Conservation (phyloP, 2,888 invertebrate genomes). For the Osedax frankpressi region DNA sequence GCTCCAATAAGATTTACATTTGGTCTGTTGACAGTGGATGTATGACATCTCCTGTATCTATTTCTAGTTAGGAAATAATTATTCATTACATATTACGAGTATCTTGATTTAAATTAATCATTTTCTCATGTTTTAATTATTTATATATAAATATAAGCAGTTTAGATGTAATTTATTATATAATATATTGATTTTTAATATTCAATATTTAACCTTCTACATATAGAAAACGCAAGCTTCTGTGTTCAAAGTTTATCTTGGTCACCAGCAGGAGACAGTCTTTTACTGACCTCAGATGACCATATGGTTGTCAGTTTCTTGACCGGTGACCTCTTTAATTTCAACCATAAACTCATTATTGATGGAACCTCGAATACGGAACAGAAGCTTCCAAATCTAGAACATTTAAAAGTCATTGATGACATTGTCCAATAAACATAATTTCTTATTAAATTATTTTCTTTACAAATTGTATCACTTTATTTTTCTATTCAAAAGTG, state of each 20-base stretch:
- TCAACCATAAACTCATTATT: too few relatives aligned
- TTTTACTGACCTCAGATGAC: slow-evolving; percentile 40
- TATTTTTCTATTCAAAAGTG: too few relatives aligned
- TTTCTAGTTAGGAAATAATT: slow-evolving; percentile 31
- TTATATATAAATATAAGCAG: background rate
- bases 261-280: slow-evolving; percentile 39
- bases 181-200: background rate
- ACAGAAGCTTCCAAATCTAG: too few relatives aligned
- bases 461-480: too few relatives aligned
- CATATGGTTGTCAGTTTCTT: slow-evolving; percentile 45
- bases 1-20: slow-evolving; percentile 45
- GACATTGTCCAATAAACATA: too few relatives aligned
- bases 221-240: slow-evolving; percentile 25
- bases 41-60: slow-evolving; percentile 42
- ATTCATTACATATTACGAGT: background rate
- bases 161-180: background rate
- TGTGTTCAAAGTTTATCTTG: slow-evolving; percentile 39
- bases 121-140: slow-evolving; percentile 1
- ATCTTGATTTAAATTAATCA: slow-evolving; percentile 2
- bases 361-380: too few relatives aligned
- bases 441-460: too few relatives aligned
- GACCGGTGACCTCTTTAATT: too few relatives aligned
- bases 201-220: slow-evolving; percentile 8
- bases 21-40: slow-evolving; percentile 45
- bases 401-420: too few relatives aligned